Conservation (phyloP, 1,140 invertebrate species). For the Atopsyche davidsoni region DNA sequence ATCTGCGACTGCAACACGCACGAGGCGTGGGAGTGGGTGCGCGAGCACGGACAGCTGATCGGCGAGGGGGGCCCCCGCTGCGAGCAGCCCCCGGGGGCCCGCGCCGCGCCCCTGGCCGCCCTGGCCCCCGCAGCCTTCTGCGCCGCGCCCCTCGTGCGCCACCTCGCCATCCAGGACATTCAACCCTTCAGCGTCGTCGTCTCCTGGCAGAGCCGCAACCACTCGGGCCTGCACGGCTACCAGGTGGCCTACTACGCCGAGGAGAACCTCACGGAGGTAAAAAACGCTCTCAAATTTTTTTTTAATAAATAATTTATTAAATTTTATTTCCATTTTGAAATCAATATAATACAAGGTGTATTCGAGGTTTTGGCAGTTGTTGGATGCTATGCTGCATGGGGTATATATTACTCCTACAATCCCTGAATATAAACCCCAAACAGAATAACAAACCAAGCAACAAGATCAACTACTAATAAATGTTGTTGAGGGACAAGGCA, state of each 20-base stretch:
- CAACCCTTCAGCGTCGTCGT: constrained; percentile 82
- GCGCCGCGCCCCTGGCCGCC: constrained; percentile 66
- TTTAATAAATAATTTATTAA: no score
- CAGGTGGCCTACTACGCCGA: constrained; percentile 78
- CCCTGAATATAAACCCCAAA: no score
- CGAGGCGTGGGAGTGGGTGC: constrained; percentile 82
- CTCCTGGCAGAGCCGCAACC: constrained; percentile 84
- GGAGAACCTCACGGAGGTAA: constrained; percentile 45
- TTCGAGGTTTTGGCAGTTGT: neutral
- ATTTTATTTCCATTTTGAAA: no score
- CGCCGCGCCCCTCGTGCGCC: constrained; percentile 69
- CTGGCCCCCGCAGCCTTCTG: constrained; percentile 76
- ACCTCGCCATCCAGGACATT: constrained; percentile 79
- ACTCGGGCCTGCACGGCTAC: constrained; percentile 77
- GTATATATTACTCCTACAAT: no score
- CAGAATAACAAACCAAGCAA: no score
- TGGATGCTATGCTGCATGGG: no score
- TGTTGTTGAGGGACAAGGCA: no score
- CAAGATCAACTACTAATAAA: no score
- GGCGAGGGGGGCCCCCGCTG: constrained; percentile 60
- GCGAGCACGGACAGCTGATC: constrained; percentile 72
- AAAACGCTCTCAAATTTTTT: no score
- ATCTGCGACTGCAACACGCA: constrained; percentile 78
- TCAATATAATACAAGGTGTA: neutral
- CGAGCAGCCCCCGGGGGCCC: constrained; percentile 70